phyloP scores from a whole-genome alignment of 2,113 vertebrate genomes.

The Daubentonia madagascariensis region DNA sequence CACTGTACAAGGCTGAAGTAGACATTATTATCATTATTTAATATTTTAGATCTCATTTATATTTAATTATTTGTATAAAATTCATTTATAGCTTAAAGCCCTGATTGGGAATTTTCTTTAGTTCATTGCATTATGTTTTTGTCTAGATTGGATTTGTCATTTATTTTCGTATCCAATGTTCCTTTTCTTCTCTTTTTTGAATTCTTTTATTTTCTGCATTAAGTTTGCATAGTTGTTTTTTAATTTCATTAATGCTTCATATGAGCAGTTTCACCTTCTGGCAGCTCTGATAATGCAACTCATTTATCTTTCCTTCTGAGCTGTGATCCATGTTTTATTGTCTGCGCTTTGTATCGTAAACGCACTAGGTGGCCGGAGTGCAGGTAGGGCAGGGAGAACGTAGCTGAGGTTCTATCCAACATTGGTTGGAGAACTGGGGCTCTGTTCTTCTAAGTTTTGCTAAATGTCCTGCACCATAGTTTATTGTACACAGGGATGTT shows the following conservation, averaged over 20 bases:
- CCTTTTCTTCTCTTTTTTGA: neutral
- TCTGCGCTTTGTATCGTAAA: neutral
- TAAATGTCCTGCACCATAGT: neutral
- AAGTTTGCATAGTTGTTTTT: neutral
- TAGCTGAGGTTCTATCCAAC: neutral
- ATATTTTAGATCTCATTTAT: neutral
- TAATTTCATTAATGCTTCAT: neutral
- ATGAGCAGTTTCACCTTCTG: neutral
- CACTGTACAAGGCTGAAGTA: neutral
- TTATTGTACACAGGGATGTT: neutral
- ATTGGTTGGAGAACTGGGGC: neutral
- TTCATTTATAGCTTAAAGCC: neutral
- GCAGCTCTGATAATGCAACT: neutral
- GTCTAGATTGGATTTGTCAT: neutral
- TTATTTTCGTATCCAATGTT: neutral
- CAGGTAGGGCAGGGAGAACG: accelerated
- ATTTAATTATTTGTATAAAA: neutral
- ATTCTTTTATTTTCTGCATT: neutral
- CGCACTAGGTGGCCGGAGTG: accelerated
- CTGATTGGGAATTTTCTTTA: neutral
- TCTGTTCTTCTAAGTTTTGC: neutral
- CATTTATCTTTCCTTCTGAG: neutral
- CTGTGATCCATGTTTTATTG: neutral
- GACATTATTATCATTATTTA: neutral
- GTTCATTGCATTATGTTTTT: neutral